Conservation (phyloP, 2,797 vertebrate species). For the Sebastes minor region DNA sequence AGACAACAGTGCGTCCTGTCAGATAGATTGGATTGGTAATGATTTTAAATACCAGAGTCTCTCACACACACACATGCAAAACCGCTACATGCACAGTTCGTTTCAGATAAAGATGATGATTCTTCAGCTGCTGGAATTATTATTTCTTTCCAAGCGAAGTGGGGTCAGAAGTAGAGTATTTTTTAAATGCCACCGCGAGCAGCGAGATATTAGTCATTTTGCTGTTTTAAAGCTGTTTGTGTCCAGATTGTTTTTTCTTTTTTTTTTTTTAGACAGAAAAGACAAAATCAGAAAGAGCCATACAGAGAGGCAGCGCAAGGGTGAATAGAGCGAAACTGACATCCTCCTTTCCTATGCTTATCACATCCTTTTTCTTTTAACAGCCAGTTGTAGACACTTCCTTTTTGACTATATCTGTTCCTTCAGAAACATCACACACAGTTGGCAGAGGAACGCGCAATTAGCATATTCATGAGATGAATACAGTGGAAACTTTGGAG, state of each 20-base stretch:
- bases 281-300: conserved; percentile 33
- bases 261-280: conserved; percentile 10
- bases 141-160: conserved; percentile 36
- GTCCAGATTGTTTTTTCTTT: conserved; percentile 36
- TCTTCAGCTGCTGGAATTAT: conserved; percentile 33
- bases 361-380: conserved; percentile 68
- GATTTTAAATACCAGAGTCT: conserved; percentile 71
- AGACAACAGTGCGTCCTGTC: conserved; percentile 60
- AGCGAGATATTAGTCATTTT: conserved; percentile 39
- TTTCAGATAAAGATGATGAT: conserved; percentile 51
- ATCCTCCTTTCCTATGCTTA: conserved; percentile 58
- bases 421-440: conserved; percentile 75
- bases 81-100: background rate
- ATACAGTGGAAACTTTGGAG: conserved; percentile 77
- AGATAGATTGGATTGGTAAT: conserved; percentile 62
- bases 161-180: conserved; percentile 39
- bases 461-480: conserved; percentile 83
- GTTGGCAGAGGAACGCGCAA: conserved; percentile 73
- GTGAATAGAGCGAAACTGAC: conserved; percentile 64
- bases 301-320: conserved; percentile 37
- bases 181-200: conserved; percentile 66
- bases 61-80: background rate
- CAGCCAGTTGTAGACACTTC: conserved; percentile 74
- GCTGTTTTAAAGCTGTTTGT: conserved; percentile 35
- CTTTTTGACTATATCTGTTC: conserved; percentile 77